Conservation (phyloP, 2,113 vertebrate genomes). For the Vicugna pacos region DNA sequence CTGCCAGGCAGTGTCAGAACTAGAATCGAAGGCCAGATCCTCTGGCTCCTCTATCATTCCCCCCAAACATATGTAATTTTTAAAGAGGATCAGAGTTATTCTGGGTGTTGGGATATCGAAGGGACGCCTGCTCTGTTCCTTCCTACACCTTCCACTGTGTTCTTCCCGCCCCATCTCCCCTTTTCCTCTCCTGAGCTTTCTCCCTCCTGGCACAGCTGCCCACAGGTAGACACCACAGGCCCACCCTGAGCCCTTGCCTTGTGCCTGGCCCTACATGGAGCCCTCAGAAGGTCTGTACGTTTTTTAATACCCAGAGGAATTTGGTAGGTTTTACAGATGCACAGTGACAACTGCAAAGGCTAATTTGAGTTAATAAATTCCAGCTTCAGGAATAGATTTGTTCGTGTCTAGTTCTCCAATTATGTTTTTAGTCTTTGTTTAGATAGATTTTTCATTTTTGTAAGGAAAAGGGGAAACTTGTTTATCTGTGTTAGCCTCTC, state of each 20-base stretch:
- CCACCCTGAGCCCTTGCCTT: background rate
- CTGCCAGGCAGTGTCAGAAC: background rate
- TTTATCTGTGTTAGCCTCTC: background rate
- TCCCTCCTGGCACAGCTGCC: background rate
- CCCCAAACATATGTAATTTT: background rate
- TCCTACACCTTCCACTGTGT: background rate
- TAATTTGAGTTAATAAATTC: slow-evolving; percentile 28
- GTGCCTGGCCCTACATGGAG: background rate
- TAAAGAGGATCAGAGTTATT: background rate
- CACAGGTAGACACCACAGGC: background rate
- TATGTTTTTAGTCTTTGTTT: background rate
- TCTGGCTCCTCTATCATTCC: background rate
- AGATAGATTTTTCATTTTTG: slow-evolving; percentile 5
- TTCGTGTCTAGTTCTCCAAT: background rate
- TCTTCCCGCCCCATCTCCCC: background rate
- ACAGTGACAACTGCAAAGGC: background rate
- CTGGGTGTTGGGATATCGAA: background rate
- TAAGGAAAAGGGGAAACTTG: background rate
- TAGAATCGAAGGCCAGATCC: background rate
- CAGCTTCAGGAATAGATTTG: background rate
- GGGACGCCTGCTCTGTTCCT: background rate
- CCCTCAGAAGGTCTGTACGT: background rate
- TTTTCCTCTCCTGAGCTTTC: background rate
- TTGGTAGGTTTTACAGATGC: background rate
- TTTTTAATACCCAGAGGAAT: background rate